These are phyloP conservation scores for Pygathrix nemaeus DNA, from an alignment of 2,113 vertebrate genomes.

Conservation along the genomic window DNA sequence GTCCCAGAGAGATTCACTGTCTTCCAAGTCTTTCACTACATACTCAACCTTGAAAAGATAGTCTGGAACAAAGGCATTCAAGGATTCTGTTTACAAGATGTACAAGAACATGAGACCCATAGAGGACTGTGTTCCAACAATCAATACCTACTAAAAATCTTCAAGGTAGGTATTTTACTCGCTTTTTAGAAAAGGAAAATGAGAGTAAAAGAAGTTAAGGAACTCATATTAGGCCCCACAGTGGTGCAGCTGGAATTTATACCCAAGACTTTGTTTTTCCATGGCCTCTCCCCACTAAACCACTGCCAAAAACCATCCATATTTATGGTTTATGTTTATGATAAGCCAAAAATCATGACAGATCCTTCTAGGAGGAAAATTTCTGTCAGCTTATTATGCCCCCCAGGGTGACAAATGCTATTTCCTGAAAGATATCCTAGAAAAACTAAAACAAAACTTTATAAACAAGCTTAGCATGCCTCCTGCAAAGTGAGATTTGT, in stretches of 20 bases:
- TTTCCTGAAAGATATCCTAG: background rate
- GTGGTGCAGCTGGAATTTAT: background rate
- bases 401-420: background rate
- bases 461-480: background rate
- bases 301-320: background rate
- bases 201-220: background rate
- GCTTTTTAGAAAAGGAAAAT: background rate
- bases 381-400: background rate
- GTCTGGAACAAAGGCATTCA: background rate
- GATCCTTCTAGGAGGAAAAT: background rate
- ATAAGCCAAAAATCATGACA: background rate
- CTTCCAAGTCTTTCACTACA: background rate
- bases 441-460: background rate
- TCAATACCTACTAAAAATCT: background rate
- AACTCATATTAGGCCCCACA: background rate
- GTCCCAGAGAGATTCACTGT: background rate
- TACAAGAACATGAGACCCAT: background rate
- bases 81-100: background rate
- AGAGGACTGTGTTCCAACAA: background rate
- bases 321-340: background rate
- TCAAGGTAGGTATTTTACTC: background rate
- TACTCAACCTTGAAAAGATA: background rate
- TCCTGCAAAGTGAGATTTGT: background rate
- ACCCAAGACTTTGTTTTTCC: background rate
- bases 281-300: background rate